Percentiles rank a stretch among this genome's conserved stretches.
Evolutionary conservation across 2,888 invertebrate genomes (phyloP).

Genomic region (Apotomis turbidana): DNA sequence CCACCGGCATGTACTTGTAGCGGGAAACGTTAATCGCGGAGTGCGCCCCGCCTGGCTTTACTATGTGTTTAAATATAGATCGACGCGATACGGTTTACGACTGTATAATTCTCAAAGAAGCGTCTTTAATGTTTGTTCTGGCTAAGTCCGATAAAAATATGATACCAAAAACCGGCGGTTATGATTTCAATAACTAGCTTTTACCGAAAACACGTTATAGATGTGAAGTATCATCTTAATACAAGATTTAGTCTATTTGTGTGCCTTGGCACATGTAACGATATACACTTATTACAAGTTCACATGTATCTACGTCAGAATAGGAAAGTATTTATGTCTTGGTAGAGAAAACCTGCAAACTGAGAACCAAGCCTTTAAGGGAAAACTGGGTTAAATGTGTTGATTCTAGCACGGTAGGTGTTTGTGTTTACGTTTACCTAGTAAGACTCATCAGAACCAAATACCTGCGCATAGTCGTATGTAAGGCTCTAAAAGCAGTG

Average conservation of each 20-base stretch:
- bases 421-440: neutral
- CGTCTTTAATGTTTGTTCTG: neutral
- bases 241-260: no score
- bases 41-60: no score
- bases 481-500: no score
- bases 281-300: neutral
- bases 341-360: neutral
- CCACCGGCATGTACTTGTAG: no score
- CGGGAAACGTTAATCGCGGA: no score
- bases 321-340: neutral
- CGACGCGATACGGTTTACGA: neutral
- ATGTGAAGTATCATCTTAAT: no score
- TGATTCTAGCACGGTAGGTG: neutral
- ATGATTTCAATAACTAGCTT: no score
- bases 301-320: neutral
- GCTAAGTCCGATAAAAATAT: neutral
- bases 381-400: neutral
- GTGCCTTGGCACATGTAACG: no score
- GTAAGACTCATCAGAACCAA: neutral
- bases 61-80: conserved; percentile 32
- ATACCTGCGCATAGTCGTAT: no score
- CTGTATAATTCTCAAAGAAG: neutral
- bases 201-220: no score
- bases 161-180: no score
- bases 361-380: neutral